Conservation (phyloP, 2,888 invertebrate genomes). For the Drosophila rubida region DNA sequence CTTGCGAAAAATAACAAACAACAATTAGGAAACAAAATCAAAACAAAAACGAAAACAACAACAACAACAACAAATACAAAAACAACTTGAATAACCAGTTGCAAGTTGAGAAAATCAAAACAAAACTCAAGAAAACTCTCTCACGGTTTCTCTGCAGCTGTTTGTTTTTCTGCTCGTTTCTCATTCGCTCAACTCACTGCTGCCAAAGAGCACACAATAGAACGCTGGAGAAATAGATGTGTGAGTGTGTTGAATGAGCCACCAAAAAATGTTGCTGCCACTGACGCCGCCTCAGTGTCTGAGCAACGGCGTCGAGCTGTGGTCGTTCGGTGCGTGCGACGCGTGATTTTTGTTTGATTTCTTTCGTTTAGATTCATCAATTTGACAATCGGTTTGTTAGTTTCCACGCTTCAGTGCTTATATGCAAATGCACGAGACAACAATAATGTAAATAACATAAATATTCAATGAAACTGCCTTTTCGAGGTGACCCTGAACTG, state of each 20-base stretch:
- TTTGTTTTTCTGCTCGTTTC: background rate
- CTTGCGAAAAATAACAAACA: conserved; percentile 37
- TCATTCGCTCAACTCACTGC: conserved; percentile 2
- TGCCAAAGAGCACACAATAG: conserved; percentile 27
- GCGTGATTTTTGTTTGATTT: conserved; percentile 11
- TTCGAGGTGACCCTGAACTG: conserved; percentile 50
- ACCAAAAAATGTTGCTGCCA: conserved; percentile 36
- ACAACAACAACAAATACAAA: conserved; percentile 32
- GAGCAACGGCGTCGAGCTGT: conserved; percentile 65
- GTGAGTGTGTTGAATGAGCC: conserved; percentile 18
- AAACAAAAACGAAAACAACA: conserved; percentile 52
- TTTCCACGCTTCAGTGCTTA: conserved; percentile 42
- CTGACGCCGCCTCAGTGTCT: conserved; percentile 68
- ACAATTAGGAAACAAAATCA: conserved; percentile 41
- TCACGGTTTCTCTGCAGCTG: conserved; percentile 12
- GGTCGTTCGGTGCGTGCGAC: conserved; percentile 38
- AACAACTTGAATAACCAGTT: conserved; percentile 69
- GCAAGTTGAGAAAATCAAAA: conserved; percentile 67
- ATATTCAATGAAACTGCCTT: conserved; percentile 46
- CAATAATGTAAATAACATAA: conserved; percentile 47
- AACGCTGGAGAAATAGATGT: conserved; percentile 60
- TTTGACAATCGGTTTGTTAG: conserved; percentile 34
- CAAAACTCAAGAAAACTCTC: conserved; percentile 63
- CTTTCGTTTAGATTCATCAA: conserved; percentile 1
- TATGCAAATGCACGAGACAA: conserved; percentile 51